A percentile compares a stretch with the other conserved stretches of the same genome.
Conservation (phyloP, 2,113 vertebrate genomes). For the Steatornis caripensis region DNA sequence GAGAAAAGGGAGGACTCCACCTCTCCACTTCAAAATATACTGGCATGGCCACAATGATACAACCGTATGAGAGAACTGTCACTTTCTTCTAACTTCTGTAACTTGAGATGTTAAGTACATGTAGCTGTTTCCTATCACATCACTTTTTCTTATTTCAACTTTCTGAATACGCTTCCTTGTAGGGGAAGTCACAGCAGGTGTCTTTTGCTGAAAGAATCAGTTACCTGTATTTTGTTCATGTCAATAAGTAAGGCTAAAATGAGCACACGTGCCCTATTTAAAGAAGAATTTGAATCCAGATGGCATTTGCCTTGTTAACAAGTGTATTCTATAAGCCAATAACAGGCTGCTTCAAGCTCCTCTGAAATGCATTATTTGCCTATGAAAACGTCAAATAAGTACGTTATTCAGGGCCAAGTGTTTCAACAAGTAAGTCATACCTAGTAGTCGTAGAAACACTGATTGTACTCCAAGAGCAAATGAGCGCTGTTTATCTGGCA, state of each 20-base stretch:
- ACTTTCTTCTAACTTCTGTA: neutral
- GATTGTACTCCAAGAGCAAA: constrained; percentile 75
- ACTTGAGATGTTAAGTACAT: neutral
- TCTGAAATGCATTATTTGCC: neutral
- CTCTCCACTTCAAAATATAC: neutral
- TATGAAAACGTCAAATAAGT: neutral
- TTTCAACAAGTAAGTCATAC: constrained; percentile 42
- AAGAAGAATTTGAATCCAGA: neutral
- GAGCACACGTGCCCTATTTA: neutral
- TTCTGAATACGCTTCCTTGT: neutral
- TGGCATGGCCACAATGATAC: neutral
- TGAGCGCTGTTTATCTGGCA: constrained; percentile 69
- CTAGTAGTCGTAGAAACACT: constrained; percentile 67
- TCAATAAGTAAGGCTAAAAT: neutral
- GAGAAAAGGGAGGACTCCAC: neutral
- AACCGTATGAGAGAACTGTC: too few relatives aligned
- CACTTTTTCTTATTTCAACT: neutral
- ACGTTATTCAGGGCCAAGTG: neutral
- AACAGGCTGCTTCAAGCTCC: neutral
- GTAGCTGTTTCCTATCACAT: neutral
- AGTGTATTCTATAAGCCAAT: neutral
- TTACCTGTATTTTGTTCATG: neutral
- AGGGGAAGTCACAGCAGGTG: neutral
- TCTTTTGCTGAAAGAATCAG: neutral
- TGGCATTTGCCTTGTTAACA: neutral